These are phyloP conservation scores for Montipora capitata DNA, from an alignment of 92 coral and sea anemone genomes.

Conservation along the genomic window DNA sequence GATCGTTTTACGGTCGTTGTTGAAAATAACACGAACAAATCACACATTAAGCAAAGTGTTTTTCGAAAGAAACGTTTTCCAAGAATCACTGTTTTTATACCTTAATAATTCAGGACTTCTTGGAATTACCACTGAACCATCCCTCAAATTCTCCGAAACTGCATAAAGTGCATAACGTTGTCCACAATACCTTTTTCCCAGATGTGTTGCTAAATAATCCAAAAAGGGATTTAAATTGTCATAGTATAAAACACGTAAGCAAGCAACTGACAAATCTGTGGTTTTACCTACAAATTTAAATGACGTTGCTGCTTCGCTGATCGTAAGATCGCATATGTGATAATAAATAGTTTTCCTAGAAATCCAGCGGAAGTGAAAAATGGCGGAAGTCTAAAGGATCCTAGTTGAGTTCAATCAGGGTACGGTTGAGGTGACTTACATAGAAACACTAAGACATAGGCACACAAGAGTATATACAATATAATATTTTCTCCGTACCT, in stretches of 20 bases:
- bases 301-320: not conserved
- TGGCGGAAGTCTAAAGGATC: not conserved
- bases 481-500: too few species aligned
- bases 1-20: not conserved
- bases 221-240: not conserved
- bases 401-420: not conserved
- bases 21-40: not conserved
- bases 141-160: conserved; percentile 19
- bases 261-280: not conserved
- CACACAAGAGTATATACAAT: too few species aligned
- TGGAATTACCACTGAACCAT: not conserved
- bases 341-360: not conserved
- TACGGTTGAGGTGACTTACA: not conserved
- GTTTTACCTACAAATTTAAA: not conserved
- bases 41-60: not conserved
- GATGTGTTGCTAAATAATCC: not conserved
- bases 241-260: not conserved
- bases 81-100: conserved; percentile 10
- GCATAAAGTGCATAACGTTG: not conserved
- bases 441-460: too few species aligned
- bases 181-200: not conserved
- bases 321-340: too few species aligned
- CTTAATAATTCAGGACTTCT: not conserved
- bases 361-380: conserved; percentile 32
- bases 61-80: conserved; percentile 16